Conservation (phyloP, 2,797 vertebrate genomes). For the Apodemus agrarius region DNA sequence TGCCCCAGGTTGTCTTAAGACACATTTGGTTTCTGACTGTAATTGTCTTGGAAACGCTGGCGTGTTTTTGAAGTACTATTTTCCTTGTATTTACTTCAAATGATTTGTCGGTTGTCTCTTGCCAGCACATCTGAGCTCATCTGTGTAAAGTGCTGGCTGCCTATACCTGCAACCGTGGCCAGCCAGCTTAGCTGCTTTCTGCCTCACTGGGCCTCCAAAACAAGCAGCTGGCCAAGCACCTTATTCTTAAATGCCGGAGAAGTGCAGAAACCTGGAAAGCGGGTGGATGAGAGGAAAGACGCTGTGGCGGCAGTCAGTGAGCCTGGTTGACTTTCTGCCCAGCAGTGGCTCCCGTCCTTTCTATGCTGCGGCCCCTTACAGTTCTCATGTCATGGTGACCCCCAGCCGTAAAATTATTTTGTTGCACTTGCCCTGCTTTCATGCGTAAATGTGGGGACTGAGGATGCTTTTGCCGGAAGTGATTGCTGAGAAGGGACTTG, state of each 20-base stretch:
- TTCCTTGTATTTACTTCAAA: conserved; percentile 76
- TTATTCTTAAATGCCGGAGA: conserved; percentile 69
- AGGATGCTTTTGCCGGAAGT: not conserved
- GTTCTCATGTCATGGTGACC: not conserved
- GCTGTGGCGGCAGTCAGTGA: conserved; percentile 1
- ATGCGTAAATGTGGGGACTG: not conserved
- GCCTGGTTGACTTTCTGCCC: conserved; percentile 51
- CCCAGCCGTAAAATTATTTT: not conserved
- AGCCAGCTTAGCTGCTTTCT: conserved; percentile 40
- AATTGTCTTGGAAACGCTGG: conserved; percentile 70
- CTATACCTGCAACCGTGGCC: conserved; percentile 1
- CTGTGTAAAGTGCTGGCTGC: conserved; percentile 61
- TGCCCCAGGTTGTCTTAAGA: conserved; percentile 33
- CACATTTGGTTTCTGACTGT: conserved; percentile 63
- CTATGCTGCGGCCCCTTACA: not conserved
- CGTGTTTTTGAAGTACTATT: conserved; percentile 50
- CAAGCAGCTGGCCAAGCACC: conserved; percentile 58
- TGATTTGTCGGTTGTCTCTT: conserved; percentile 69
- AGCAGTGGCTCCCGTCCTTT: not conserved
- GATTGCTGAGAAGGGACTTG: not conserved
- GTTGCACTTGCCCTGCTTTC: not conserved
- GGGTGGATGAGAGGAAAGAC: conserved; percentile 49
- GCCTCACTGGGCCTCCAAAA: conserved; percentile 66
- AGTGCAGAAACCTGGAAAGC: conserved; percentile 55
- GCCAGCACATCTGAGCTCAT: conserved; percentile 75